Evolutionary conservation across 1,140 invertebrate genomes (phyloP), one percentile per base, ranked within the genome.

Genomic region (Neomicropteryx cornuta): DNA sequence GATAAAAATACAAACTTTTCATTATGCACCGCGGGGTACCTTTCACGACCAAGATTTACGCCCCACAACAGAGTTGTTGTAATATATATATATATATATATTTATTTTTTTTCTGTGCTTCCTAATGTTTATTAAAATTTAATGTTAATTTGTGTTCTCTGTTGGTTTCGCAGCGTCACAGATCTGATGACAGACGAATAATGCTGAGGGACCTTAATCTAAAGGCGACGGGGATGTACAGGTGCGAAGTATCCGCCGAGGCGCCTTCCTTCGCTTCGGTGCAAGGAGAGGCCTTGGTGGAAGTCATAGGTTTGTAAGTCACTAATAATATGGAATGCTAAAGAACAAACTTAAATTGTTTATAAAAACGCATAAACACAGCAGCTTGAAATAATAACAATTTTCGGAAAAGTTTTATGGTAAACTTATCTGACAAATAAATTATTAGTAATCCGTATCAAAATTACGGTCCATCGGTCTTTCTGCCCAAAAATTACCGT

Each of bases 191-290:
- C 38, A 60, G 68, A 38, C 53, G 64, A 43, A 75, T 84, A 8
- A 56, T 64, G 3, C 48, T 84, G 18, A 64, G 68, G 35, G 65
- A 68, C 42, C 73, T 82, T 29, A 75, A 68, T 23, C 57, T 81
- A 11, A 71, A 74, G 46, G 72, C 75, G 1, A 73, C 66, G 8
- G 81, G 81, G 0, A 44, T 69, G 19, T 83, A 81, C 57, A 68
- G 73, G 32, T 83, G 81, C 45, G 81, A 83, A 54, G 77, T 83
- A 18, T 81, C 75, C 8, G 79, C 76, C 0, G 81, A 83, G 56
- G 75, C 70, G 3, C 78, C 78, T 1, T 74, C 68, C 33, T 83
- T 83, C 50, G 66, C 68, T 3, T 73, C 72, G 13, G 70, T 70
- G 2, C 68, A 68, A 8, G 71, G 68, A 28, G 74, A 79, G 46